Percentiles rank a stretch among this genome's conserved stretches.
Conservation (phyloP, 2,797 vertebrate species). For the Steatocranus sp. region DNA sequence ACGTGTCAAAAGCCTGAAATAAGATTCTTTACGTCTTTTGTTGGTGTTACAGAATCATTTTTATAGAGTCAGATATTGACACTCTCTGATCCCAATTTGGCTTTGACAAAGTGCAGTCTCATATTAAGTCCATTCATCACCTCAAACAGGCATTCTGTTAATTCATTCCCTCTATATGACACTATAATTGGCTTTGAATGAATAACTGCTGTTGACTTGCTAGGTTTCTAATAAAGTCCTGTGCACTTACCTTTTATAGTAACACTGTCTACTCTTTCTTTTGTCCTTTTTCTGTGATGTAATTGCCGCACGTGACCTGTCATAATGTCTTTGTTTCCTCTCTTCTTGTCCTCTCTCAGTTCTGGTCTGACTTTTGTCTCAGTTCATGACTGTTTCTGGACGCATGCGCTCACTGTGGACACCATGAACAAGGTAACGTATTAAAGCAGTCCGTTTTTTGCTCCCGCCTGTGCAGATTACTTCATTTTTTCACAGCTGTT, state of each 20-base stretch:
- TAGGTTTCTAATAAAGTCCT: neutral
- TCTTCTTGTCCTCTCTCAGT: slow-evolving; percentile 58
- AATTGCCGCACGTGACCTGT: neutral
- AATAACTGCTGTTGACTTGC: neutral
- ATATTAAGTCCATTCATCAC: neutral
- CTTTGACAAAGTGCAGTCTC: neutral
- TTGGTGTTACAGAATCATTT: neutral
- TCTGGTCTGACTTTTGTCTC: slow-evolving; percentile 91
- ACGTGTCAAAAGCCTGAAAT: neutral
- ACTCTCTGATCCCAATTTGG: neutral
- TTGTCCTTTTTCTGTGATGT: neutral
- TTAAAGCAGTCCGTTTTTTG: neutral
- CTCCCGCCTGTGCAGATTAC: neutral
- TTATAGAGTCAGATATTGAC: neutral
- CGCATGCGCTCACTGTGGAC: slow-evolving; percentile 86
- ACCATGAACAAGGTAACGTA: slow-evolving; percentile 89
- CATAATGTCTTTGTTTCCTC: neutral
- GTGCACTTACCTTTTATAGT: neutral
- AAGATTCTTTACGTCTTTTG: neutral
- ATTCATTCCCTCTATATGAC: neutral
- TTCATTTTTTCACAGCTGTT: neutral
- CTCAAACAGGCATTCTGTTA: neutral
- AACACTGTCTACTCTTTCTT: neutral
- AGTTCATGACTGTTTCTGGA: slow-evolving; percentile 98
- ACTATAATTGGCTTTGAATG: neutral